Evolutionary conservation across 53 echinoderm and acorn worm species (phyloP), one percentile per base, ranked within the genome.

Genomic region (Mesocentrotus franciscanus): DNA sequence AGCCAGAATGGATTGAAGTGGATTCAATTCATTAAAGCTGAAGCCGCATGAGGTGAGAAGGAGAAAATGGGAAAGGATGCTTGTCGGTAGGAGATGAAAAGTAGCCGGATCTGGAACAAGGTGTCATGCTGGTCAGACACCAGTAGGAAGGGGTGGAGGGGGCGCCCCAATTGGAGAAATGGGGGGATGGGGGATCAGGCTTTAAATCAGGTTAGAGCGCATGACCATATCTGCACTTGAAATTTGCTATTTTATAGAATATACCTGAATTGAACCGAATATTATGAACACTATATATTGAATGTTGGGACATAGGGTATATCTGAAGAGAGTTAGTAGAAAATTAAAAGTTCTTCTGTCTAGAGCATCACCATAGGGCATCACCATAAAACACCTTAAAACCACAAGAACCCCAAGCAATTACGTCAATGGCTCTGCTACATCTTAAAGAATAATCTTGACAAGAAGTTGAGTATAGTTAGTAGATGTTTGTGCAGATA

Each of bases 11-110:
- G 90, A 90, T 58, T 58, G 60, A 90, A 90, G 60, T 90, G 58
- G 60, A 90, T 60, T 90, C 90, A 90, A 90, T 49, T 85, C 85
- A 85, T 85, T 85, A 85, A 11, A 85, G 85, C 30, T 33, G 60
- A 29, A 90, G 29, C 58, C 30, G 30, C 90, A 59, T 58, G 90
- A 90, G 90, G 90, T 90, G 58, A 30, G 55, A 90, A 90, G 24
- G 60, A 90, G 58, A 90, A 27, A 42, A 90, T 60, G 8, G 35
- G 87, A 90, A 90, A 29, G 60, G 35, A 90, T 60, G 0, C 59
- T 59, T 49, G 90, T 87, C 56, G 57, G 90, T 32, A 58, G 9
- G 60, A 90, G 60, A 90, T 90, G 58, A 90, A 90, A 60, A 27
- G 90, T 16, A 60, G 60, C 60, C 16, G 39, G 60, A 60, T 58